Conservation (phyloP, 2,888 invertebrate species). For the Epirrita christyi region DNA sequence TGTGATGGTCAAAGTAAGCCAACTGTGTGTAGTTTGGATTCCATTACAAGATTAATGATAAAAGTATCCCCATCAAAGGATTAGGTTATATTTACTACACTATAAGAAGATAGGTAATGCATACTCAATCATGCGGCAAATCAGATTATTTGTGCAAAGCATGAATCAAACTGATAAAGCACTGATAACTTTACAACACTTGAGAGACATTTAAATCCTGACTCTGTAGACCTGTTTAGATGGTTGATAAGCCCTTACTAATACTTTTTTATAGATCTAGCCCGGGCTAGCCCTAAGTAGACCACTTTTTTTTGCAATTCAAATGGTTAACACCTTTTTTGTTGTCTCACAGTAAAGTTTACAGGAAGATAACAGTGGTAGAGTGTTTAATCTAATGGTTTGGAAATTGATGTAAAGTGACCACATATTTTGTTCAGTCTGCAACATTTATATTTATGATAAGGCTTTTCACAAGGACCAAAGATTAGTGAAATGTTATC, state of each 20-base stretch:
- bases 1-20: no score
- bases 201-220: background rate
- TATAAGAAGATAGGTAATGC: constrained; percentile 7
- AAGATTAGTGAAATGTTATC: background rate
- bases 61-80: background rate
- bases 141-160: constrained; percentile 13
- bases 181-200: constrained; percentile 5
- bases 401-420: no score
- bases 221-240: background rate
- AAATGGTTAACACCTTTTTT: no score
- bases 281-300: no score
- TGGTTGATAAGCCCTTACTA: no score
- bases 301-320: no score
- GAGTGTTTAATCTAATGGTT: no score
- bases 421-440: no score
- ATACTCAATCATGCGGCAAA: constrained; percentile 13
- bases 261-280: no score
- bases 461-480: background rate
- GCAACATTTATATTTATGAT: no score
- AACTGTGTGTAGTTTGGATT: background rate
- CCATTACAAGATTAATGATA: background rate
- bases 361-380: no score
- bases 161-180: constrained; percentile 22
- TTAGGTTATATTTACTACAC: background rate
- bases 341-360: no score